These are phyloP conservation scores for Halcyon senegalensis DNA, from an alignment of 2,113 vertebrate species.

Conservation along the genomic window DNA sequence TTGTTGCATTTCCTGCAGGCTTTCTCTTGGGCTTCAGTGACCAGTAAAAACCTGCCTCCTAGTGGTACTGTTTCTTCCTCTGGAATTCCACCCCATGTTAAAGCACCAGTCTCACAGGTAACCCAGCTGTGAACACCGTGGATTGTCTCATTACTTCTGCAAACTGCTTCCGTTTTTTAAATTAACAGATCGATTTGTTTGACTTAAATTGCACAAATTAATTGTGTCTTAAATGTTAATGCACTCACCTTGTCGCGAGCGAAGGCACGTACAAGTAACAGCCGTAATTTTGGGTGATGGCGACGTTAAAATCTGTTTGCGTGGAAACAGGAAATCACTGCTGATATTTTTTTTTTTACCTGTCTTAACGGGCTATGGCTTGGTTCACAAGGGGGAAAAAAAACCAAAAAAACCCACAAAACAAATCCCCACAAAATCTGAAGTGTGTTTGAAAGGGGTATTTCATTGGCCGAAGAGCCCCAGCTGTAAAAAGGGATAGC, in stretches of 20 bases:
- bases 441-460: background rate
- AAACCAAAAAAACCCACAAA: background rate
- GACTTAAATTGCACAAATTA: constrained; percentile 66
- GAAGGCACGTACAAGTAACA: constrained; percentile 10
- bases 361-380: background rate
- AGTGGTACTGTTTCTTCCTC: constrained; percentile 91
- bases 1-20: constrained; percentile 89
- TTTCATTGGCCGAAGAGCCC: background rate
- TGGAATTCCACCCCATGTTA: constrained; percentile 96
- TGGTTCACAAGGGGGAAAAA: background rate
- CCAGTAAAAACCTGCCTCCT: constrained; percentile 99
- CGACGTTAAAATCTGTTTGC: constrained; percentile 34
- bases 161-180: constrained; percentile 76
- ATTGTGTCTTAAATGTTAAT: constrained; percentile 68
- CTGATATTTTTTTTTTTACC: background rate
- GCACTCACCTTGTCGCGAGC: constrained; percentile 58
- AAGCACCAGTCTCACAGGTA: constrained; percentile 97
- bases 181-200: constrained; percentile 72
- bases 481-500: background rate
- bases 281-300: constrained; percentile 60
- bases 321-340: background rate
- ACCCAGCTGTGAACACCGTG: constrained; percentile 81
- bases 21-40: constrained; percentile 98
- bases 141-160: constrained; percentile 82
- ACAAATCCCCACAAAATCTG: background rate